Conservation (phyloP, 2,113 vertebrate species). For the Triplophysa rosa region DNA sequence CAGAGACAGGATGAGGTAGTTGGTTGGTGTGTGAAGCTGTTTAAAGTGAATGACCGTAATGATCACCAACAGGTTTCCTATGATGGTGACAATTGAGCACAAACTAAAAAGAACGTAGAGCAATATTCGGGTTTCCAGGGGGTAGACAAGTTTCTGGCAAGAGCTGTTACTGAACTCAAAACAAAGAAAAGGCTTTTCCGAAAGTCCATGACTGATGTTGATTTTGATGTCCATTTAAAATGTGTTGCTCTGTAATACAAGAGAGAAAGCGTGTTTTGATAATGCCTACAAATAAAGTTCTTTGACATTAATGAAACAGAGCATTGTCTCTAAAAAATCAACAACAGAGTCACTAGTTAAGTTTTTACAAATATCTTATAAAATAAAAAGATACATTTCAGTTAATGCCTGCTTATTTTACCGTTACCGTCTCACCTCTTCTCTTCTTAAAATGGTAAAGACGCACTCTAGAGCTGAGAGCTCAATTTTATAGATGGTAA, state of each 20-base stretch:
- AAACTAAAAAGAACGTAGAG: conserved; percentile 74
- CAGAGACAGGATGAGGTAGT: conserved; percentile 82
- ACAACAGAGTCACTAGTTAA: no score
- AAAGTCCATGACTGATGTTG: conserved; percentile 10
- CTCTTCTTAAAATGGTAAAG: not conserved
- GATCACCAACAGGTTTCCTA: conserved; percentile 80
- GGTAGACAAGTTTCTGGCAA: conserved; percentile 71
- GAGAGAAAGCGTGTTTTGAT: not conserved
- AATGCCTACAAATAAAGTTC: no score
- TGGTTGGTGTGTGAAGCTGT: conserved; percentile 79
- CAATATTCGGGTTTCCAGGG: conserved; percentile 63
- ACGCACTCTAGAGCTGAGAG: not conserved
- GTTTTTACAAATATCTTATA: not conserved
- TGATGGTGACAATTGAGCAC: conserved; percentile 75
- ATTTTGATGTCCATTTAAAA: conserved; percentile 35
- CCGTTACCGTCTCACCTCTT: not conserved
- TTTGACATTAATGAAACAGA: no score
- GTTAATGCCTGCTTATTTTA: not conserved
- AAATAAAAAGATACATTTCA: not conserved
- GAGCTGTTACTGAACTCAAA: conserved; percentile 73
- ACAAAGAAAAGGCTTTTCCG: conserved; percentile 56
- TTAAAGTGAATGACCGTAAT: conserved; percentile 80
- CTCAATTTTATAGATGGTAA: not conserved
- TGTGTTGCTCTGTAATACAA: not conserved
- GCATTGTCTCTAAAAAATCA: no score